Base-by-base conservation (phyloP, 2,888 invertebrate genomes). In the Aproaerema taeniolella region DNA sequence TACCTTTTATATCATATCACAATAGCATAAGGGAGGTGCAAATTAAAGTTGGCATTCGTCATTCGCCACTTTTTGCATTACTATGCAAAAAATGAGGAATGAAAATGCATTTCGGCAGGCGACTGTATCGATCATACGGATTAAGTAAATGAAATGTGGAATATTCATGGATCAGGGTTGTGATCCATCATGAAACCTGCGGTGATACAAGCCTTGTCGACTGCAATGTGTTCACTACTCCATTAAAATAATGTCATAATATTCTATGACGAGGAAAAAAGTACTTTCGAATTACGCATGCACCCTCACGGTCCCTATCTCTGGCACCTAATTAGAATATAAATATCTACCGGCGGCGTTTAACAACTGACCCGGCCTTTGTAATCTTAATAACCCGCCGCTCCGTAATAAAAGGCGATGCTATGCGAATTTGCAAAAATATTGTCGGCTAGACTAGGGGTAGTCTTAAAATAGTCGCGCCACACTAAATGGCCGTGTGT, bases 311-410 rank as follows among this genome's bases (percentile, higher is more conserved):
- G 58, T 57, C 49, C 57, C 66, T 68, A 73, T 64, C 57, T 73
- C 68, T 67, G 72, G 71, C 78, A 79, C 67, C 67, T 77, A 77
- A 79, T 82, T 79, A 79, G 65, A 81, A 82, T 83, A 76, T 76
- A 74, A 79, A 79, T 77, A 74, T 71, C 69, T 66, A 71, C 68
- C 58, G 67, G 61, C 64, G 64, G 55, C 64, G 68, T 74, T 78
- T 69, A 75, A 64, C 65, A 67, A 73, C 77, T 81, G 78, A 78
- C 77, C 75, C 68, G 57, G 58, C 63, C 60, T 71, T 73, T 78
- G 67, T 74, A 67, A 76, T 72, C 74, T 66, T 72, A 71, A 72
- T 73, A 76, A 68, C 58, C 59, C 56, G 59, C 56, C 58, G 59
- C 47, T 51, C 47, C 34, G 52, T 53, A 57, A 58, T 66, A 63